phyloP scores from a whole-genome alignment of 2,888 invertebrate species.

The Micropterix aruncella region DNA sequence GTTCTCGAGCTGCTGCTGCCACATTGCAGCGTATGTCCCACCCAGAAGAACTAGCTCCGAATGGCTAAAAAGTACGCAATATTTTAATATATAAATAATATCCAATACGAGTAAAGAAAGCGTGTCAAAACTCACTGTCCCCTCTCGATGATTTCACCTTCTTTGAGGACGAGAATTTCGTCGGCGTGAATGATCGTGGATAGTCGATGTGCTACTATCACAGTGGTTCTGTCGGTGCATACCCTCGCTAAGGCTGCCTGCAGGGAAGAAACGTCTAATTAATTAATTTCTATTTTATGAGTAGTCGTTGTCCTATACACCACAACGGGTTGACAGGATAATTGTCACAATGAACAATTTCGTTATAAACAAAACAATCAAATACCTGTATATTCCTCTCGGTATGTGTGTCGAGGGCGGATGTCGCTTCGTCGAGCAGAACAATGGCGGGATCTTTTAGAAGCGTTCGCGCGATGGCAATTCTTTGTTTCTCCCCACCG shows the following conservation, averaged over 20 bases:
- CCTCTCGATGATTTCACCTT: slow-evolving; percentile 83
- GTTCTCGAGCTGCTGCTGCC: slow-evolving; percentile 74
- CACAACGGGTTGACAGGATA: too few species aligned
- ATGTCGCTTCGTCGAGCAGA: slow-evolving; percentile 89
- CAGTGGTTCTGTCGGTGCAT: slow-evolving; percentile 76
- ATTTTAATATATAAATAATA: background rate
- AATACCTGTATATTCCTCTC: slow-evolving; percentile 83
- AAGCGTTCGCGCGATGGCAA: slow-evolving; percentile 91
- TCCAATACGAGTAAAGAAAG: background rate
- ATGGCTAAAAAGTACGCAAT: slow-evolving; percentile 36
- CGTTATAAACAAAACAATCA: too few species aligned
- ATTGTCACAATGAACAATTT: too few species aligned
- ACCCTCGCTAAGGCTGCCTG: slow-evolving; percentile 61
- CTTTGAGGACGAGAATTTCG: slow-evolving; percentile 83
- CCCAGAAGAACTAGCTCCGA: slow-evolving; percentile 50
- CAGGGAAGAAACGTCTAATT: slow-evolving; percentile 15
- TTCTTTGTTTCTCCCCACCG: slow-evolving; percentile 95
- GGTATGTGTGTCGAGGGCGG: slow-evolving; percentile 89
- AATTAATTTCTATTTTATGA: too few species aligned
- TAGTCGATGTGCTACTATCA: slow-evolving; percentile 88
- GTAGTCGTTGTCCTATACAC: too few species aligned
- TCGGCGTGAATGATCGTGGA: slow-evolving; percentile 93
- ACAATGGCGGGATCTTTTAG: slow-evolving; percentile 85
- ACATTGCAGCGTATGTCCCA: slow-evolving; percentile 83
- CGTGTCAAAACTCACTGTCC: slow-evolving; percentile 57